phyloP scores from a whole-genome alignment of 2,113 vertebrate genomes.

The Brachionichthys hirsutus region DNA sequence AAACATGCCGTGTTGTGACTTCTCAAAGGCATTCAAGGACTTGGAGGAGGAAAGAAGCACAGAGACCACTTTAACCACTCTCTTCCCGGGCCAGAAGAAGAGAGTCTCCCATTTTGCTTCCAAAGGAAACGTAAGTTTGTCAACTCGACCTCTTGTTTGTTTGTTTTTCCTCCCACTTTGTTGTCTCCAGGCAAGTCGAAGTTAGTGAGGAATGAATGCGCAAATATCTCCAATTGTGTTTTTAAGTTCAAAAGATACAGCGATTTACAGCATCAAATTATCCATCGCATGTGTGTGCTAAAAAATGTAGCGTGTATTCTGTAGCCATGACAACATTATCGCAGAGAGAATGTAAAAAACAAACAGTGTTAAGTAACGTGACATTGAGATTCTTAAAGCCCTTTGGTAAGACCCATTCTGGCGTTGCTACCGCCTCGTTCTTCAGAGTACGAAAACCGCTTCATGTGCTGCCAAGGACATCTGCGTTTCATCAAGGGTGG shows the following conservation, averaged over 20 bases:
- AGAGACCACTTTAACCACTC: constrained; percentile 83
- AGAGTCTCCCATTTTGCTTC: constrained; percentile 91
- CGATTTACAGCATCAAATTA: neutral
- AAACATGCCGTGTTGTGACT: constrained; percentile 9
- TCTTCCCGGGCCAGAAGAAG: constrained; percentile 92
- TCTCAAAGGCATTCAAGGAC: constrained; percentile 63
- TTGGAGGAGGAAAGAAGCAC: constrained; percentile 76
- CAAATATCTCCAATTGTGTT: neutral
- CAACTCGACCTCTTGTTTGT: neutral
- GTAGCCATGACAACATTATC: neutral
- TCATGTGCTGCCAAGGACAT: neutral
- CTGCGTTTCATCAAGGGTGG: neutral
- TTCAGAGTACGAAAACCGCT: neutral
- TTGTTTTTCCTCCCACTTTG: neutral
- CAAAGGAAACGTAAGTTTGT: constrained; percentile 84
- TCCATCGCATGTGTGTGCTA: neutral
- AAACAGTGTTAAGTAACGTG: neutral
- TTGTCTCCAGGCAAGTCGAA: neutral
- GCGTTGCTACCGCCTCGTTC: neutral
- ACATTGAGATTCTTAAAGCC: neutral
- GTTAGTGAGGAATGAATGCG: neutral
- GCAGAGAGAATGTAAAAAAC: neutral
- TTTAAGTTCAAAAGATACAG: neutral
- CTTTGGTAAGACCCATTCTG: neutral
- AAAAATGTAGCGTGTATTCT: neutral